Conservation (phyloP, 2,888 invertebrate species). For the Icerya purchasi region DNA sequence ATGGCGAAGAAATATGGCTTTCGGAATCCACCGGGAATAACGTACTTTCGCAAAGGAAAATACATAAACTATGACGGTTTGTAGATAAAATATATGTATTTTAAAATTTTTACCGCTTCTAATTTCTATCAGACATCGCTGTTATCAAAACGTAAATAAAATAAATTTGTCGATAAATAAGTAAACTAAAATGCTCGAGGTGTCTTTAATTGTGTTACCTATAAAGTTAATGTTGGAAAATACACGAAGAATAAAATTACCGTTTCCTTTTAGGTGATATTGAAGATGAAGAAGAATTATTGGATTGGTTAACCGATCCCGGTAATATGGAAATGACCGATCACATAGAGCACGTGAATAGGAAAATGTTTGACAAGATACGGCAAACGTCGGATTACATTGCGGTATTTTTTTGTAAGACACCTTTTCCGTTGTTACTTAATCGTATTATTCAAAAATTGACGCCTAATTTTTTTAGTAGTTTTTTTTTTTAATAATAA, state of each 20-base stretch:
- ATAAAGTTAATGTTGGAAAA: too few relatives aligned
- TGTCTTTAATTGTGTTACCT: too few relatives aligned
- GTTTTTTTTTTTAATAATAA: background rate
- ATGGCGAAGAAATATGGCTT: slow-evolving; percentile 89
- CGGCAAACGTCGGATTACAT: slow-evolving; percentile 70
- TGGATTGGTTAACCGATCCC: slow-evolving; percentile 82
- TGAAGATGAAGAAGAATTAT: slow-evolving; percentile 65
- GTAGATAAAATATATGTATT: slow-evolving; percentile 3
- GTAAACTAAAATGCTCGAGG: too few relatives aligned
- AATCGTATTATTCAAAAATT: background rate
- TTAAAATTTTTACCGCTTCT: background rate
- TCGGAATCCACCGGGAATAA: slow-evolving; percentile 71
- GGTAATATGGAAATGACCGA: slow-evolving; percentile 86
- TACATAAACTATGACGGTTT: slow-evolving; percentile 65
- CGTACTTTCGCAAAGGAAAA: slow-evolving; percentile 71
- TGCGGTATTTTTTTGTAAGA: slow-evolving; percentile 83
- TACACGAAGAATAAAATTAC: too few relatives aligned
- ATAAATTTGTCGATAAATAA: too few relatives aligned
- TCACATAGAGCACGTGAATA: slow-evolving; percentile 74
- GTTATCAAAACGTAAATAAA: too few relatives aligned
- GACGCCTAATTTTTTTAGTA: background rate
- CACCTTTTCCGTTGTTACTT: background rate
- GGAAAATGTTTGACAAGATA: slow-evolving; percentile 82
- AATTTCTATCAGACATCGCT: background rate
- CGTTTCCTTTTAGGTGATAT: slow-evolving; percentile 48